Evolutionary conservation across 64 coral and sea anemone species (phyloP).

Genomic region (Catalaphyllia jardinei): DNA sequence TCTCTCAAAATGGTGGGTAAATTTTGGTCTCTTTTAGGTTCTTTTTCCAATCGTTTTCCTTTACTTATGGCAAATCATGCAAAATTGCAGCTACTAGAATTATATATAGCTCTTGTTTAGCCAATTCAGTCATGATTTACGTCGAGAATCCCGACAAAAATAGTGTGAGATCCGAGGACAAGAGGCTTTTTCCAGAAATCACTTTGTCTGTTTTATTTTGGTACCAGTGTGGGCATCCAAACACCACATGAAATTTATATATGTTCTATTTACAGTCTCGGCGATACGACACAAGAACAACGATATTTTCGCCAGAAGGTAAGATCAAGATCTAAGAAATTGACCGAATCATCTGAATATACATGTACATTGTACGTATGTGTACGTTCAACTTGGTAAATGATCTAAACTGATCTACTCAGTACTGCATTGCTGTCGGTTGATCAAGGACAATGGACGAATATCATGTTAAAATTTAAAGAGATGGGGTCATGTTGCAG

Average conservation of each 20-base stretch:
- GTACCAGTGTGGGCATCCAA: background rate
- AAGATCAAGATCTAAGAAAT: background rate
- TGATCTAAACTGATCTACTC: too few species aligned
- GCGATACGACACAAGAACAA: constrained; percentile 96
- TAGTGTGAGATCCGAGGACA: background rate
- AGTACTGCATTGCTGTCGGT: too few species aligned
- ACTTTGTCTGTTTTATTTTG: background rate
- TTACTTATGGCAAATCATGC: background rate
- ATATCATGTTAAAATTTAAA: too few species aligned
- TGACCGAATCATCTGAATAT: background rate
- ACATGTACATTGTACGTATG: too few species aligned
- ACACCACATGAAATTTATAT: background rate
- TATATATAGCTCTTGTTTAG: background rate
- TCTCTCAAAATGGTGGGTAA: constrained; percentile 90
- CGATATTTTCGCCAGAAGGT: constrained; percentile 99
- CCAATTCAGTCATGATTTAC: background rate
- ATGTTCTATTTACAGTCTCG: constrained; percentile 65
- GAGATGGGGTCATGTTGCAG: too few species aligned
- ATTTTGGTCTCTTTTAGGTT: background rate
- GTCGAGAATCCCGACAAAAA: background rate
- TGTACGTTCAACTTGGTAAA: too few species aligned
- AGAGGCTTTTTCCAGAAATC: background rate
- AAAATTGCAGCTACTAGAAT: background rate
- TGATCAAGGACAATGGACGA: too few species aligned
- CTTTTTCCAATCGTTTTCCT: background rate